Evolutionary conservation across 2,113 vertebrate genomes (phyloP).

Genomic region (Centropus unirufus): DNA sequence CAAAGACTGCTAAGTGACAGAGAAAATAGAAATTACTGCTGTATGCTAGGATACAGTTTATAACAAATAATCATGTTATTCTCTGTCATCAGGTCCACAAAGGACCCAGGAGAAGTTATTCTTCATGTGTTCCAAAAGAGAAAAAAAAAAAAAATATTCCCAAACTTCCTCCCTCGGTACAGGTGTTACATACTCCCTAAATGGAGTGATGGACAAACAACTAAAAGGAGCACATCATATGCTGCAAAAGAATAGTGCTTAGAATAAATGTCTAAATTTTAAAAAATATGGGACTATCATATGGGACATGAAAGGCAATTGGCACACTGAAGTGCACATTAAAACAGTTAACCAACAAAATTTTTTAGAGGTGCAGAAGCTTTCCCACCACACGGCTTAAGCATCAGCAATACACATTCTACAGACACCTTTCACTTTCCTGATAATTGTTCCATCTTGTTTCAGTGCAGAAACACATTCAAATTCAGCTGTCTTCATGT

Average conservation of each 20-base stretch:
- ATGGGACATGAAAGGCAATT: not conserved
- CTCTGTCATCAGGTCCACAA: not conserved
- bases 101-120: not conserved
- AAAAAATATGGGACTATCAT: not conserved
- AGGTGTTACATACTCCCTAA: not conserved
- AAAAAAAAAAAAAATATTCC: not conserved
- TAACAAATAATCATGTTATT: not conserved
- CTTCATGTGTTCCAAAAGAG: not conserved
- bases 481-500: not conserved
- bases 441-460: not conserved
- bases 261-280: not conserved
- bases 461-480: not conserved
- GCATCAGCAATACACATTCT: not conserved
- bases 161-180: not conserved
- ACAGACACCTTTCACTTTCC: not conserved
- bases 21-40: not conserved
- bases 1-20: conserved; percentile 32
- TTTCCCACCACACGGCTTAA: not conserved
- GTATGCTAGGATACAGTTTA: not conserved
- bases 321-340: not conserved
- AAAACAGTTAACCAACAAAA: not conserved
- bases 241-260: not conserved
- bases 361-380: not conserved
- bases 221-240: not conserved
- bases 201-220: not conserved